phyloP scores from a whole-genome alignment of 2,113 vertebrate genomes.

The Barbus barbus region DNA sequence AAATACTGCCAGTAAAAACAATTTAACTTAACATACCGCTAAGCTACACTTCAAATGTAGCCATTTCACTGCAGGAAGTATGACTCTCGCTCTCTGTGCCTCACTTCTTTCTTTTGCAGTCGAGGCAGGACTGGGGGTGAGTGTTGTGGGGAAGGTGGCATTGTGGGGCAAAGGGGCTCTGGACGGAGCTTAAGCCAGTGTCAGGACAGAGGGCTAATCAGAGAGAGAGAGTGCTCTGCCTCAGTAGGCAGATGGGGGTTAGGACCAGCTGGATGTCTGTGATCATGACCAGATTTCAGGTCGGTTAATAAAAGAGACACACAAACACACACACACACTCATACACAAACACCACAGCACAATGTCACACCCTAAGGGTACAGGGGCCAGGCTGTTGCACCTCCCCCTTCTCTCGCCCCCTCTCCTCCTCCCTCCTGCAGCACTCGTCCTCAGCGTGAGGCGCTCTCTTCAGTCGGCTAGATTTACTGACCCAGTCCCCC shows the following conservation, averaged over 20 bases:
- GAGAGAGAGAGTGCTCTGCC: constrained; percentile 3
- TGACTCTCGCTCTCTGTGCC: not conserved
- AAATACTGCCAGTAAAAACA: not conserved
- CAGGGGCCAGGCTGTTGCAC: constrained; percentile 20
- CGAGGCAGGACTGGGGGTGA: not conserved
- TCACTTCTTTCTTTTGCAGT: not conserved
- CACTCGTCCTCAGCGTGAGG: constrained; percentile 21
- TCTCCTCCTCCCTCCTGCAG: constrained; percentile 8
- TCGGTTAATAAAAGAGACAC: constrained; percentile 52
- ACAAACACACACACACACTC: constrained; percentile 49
- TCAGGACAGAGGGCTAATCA: constrained; percentile 34
- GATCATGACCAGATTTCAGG: constrained; percentile 63
- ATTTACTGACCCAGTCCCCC: constrained; percentile 82
- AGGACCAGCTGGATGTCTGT: constrained; percentile 55
- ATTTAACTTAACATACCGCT: not conserved
- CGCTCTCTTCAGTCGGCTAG: constrained; percentile 65
- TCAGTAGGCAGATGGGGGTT: constrained; percentile 43
- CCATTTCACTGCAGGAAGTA: not conserved
- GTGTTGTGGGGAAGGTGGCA: not conserved
- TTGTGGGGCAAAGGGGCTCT: not conserved
- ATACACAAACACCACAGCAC: constrained; percentile 46
- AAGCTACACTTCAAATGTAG: not conserved
- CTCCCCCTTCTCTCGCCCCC: constrained; percentile 30
- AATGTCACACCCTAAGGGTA: constrained; percentile 47
- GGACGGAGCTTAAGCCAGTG: constrained; percentile 25